Base-by-base conservation (phyloP, 2,888 invertebrate species). In the Eupeodes latifasciatus region DNA sequence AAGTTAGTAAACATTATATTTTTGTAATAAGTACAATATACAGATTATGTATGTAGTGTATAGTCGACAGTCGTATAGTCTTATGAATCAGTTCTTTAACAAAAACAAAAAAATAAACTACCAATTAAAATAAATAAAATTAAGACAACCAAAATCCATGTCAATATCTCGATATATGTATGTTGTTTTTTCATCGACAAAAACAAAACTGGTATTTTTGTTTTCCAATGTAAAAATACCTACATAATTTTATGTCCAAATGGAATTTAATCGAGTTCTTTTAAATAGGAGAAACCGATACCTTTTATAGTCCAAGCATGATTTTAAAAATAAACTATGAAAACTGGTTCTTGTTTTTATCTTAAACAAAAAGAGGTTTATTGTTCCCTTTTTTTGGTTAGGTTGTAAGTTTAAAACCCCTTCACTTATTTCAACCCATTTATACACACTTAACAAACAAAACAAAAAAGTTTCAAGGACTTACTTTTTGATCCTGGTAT, bases 341-440 rank as follows among this genome's bases (percentile, higher is more conserved):
- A 69, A 88, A 88, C 88, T 88, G 88, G 88, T 88, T 88, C 77
- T 16, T 47, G 10, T 77, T 51, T 74, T 69, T 87, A 55, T 84
- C 69, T 64, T 62, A 0, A 44, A 27, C 27, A 55, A 44, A 53
- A 51, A 55, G 72, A 40, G 40, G 40, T 40, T 40, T 36, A 19
- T 34, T 75, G 34, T 49, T 61, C 64, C 14, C 47, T 49, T 47
- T 16, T 66, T 53, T 9, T 19, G 36, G 6, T n/a, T 51, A 27
- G 5, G 47, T 16, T 57, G 27, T 27, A 71, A 16, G 10, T 36
- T 11, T 16, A 62, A 5, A 40, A 64, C 47, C 66, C 55, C 55
- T 75, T 64, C 14, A 75, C 59, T 71, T 69, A 16, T 57, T 62
- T 34, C 55, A 69, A 36, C 36, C 34, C 12, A 44, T 16, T 3